Percentiles rank a stretch among this genome's conserved stretches.
phyloP scores from a whole-genome alignment of 2,797 vertebrate genomes.

The Pantherophis alleghaniensis region DNA sequence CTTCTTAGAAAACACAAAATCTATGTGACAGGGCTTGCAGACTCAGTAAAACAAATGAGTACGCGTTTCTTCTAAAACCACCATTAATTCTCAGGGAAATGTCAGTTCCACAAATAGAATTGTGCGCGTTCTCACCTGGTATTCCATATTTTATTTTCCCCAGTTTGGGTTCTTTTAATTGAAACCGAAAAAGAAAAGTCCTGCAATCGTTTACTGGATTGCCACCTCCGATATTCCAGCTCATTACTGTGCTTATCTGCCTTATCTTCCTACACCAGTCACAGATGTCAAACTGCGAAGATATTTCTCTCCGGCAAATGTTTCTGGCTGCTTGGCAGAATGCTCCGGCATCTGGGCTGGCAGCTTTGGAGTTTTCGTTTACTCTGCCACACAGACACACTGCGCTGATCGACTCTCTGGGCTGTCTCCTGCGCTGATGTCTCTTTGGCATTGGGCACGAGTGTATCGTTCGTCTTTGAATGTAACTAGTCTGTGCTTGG shows the following conservation, averaged over 20 bases:
- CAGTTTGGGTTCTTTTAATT: background rate
- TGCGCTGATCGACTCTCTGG: conserved; percentile 44
- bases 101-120: background rate
- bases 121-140: background rate
- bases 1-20: background rate
- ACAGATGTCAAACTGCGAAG: conserved; percentile 54
- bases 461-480: conserved; percentile 39
- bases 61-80: background rate
- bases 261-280: conserved; percentile 51
- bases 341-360: conserved; percentile 43
- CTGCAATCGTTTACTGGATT: background rate
- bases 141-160: background rate
- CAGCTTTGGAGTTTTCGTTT: conserved; percentile 51
- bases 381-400: conserved; percentile 45
- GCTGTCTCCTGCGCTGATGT: conserved; percentile 38
- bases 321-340: conserved; percentile 44
- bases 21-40: background rate
- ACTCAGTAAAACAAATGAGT: background rate
- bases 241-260: conserved; percentile 36
- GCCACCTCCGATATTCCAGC: conserved; percentile 6
- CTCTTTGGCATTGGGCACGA: conserved; percentile 37
- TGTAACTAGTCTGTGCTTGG: conserved; percentile 1
- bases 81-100: background rate
- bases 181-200: conserved; percentile 1
- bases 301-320: conserved; percentile 48